Evolutionary conservation across 2,888 invertebrate genomes (phyloP).

Genomic region (Ophion ventricosus): DNA sequence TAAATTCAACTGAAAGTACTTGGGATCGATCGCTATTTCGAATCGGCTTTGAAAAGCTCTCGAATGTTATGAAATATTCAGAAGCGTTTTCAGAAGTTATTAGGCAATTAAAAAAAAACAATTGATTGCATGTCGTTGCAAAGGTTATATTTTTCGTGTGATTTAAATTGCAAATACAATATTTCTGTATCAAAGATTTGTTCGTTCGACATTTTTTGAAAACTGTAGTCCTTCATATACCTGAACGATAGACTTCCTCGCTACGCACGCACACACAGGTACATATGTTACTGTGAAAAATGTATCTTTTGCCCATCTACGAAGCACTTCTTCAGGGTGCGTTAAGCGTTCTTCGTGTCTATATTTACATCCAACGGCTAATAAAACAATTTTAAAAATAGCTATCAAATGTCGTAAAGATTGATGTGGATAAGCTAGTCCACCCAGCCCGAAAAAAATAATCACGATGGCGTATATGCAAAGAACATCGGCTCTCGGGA

Average conservation of each 20-base stretch:
- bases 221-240: too few relatives aligned
- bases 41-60: too few relatives aligned
- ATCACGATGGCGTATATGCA: slow-evolving; percentile 5
- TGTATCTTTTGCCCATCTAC: neutral
- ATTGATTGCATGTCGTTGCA: too few relatives aligned
- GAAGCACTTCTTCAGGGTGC: neutral
- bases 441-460: slow-evolving; percentile 14
- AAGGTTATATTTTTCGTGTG: too few relatives aligned
- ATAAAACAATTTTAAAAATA: slow-evolving; percentile 24
- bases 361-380: neutral
- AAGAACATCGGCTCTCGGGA: neutral
- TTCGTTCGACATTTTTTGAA: too few relatives aligned
- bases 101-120: too few relatives aligned
- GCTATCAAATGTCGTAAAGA: slow-evolving; percentile 12
- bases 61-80: too few relatives aligned
- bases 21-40: neutral
- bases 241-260: too few relatives aligned
- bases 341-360: neutral
- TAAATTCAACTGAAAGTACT: neutral
- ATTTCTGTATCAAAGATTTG: too few relatives aligned
- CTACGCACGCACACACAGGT: too few relatives aligned
- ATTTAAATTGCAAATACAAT: too few relatives aligned
- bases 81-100: too few relatives aligned
- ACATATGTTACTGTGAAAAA: neutral
- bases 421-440: slow-evolving; percentile 31